Evolutionary conservation across 2,888 invertebrate species (phyloP), one percentile per base, ranked within the genome.

Genomic region (Drosophila cyrtoloma): DNA sequence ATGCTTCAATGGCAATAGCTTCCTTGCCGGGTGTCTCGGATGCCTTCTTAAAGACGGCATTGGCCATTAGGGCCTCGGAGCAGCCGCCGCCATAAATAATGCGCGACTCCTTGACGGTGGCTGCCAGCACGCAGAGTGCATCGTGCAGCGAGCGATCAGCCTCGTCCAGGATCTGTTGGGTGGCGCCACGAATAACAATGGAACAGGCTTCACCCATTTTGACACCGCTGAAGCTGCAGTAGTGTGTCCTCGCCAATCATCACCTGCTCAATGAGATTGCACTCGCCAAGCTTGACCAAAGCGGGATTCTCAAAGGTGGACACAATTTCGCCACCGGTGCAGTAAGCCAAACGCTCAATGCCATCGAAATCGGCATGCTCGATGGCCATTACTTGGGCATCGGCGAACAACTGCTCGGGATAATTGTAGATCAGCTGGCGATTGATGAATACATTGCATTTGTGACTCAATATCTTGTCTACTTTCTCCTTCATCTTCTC

Each of bases 401-500:
- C 99, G 47, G 99, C 98, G 93, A 99, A 99, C 86, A 99, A 94
- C 94, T 99, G 99, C 93, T 99, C 99, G 0, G 99, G 99, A 93
- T 99, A 99, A 94, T 99, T 99, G 95, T 99, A 99, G 93, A 99
- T 99, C 82, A 99, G 94, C 94, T 99, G 99, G 81, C 97, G 96
- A 94, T 99, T 99, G 92, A 99, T 98, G 93, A 99, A 99, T 0
- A 99, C 99, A 94, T 97, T 99, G 94, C 97, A 97, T 82, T 98
- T 97, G 93, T 99, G 99, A 80, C 96, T 96, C 59, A 99, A 93
- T 86, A 99, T 99, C 93, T 98, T 98, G 90, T 97, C 97, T 4
- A 99, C 99, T 95, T 99, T 99, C 88, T 99, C 98, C 93, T 98
- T 99, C 99, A 99, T 99, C 93, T 99, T 99, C 92, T 99, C 98